Conservation (phyloP, 2,113 vertebrate species). For the Falcunculus frontatus region DNA sequence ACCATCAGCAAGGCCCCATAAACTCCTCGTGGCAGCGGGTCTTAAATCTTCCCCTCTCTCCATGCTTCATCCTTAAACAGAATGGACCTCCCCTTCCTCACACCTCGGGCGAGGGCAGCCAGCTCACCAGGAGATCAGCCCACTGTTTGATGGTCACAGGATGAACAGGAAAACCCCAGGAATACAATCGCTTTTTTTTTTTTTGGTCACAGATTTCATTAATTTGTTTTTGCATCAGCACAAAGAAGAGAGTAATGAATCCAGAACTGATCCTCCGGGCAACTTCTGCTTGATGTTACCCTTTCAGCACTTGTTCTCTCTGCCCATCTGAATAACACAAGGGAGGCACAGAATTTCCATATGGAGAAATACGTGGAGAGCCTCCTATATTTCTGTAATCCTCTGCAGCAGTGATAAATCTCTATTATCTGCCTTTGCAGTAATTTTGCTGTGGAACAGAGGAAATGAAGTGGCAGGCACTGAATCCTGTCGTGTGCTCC, state of each 20-base stretch:
- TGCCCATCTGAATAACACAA: background rate
- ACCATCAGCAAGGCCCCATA: background rate
- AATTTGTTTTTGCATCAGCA: background rate
- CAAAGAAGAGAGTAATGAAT: background rate
- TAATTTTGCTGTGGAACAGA: background rate
- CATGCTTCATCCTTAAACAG: background rate
- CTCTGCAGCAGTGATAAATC: background rate
- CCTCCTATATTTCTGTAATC: background rate
- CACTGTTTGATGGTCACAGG: background rate
- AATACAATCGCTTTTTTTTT: background rate
- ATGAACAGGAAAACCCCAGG: background rate
- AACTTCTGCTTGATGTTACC: background rate
- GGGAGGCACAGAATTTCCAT: background rate
- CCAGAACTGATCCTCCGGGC: background rate
- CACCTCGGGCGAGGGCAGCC: accelerated
- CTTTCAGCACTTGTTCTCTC: background rate
- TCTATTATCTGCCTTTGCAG: background rate
- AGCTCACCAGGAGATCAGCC: background rate
- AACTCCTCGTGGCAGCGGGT: background rate
- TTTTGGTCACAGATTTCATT: background rate
- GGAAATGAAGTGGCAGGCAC: background rate
- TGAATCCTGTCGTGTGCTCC: background rate
- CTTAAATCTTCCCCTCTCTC: background rate
- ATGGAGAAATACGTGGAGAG: background rate
- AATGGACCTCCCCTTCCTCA: background rate